These are phyloP conservation scores for Drosophila hamatofila DNA, from an alignment of 2,888 invertebrate species.

Conservation along the genomic window DNA sequence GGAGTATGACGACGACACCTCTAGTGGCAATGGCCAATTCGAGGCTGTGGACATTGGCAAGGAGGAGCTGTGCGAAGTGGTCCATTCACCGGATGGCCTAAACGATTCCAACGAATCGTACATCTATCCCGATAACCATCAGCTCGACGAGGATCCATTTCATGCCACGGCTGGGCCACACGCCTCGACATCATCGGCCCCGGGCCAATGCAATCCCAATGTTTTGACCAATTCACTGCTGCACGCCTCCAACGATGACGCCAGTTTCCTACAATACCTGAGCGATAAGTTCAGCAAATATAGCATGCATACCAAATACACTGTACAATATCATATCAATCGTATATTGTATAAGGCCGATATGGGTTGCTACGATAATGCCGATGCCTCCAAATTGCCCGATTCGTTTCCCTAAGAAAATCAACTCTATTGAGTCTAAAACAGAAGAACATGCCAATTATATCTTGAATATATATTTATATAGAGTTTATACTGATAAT, in stretches of 20 bases:
- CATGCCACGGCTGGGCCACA: not conserved
- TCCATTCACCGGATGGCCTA: conserved; percentile 3
- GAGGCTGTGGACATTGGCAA: conserved; percentile 46
- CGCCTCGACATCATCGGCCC: not conserved
- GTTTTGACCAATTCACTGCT: not conserved
- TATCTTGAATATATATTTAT: not conserved
- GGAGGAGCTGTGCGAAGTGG: conserved; percentile 39
- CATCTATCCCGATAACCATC: conserved; percentile 13
- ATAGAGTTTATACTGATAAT: not conserved
- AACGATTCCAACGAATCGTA: conserved; percentile 19
- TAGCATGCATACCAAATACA: conserved; percentile 46
- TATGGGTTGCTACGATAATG: conserved; percentile 60
- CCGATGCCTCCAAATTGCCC: conserved; percentile 26
- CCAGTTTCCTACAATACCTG: conserved; percentile 51
- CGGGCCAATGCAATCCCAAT: not conserved
- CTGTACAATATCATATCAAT: conserved; percentile 61
- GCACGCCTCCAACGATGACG: conserved; percentile 36
- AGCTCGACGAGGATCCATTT: conserved; percentile 25
- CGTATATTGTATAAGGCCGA: conserved; percentile 61
- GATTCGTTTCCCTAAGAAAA: conserved; percentile 14
- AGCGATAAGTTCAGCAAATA: conserved; percentile 55
- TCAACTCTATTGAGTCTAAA: not conserved
- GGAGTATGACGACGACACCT: conserved; percentile 11
- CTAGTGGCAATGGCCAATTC: conserved; percentile 24
- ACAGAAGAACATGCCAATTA: not conserved